These are phyloP conservation scores for Limnephilus auricula DNA, from an alignment of 2,888 invertebrate species.

Conservation along the genomic window DNA sequence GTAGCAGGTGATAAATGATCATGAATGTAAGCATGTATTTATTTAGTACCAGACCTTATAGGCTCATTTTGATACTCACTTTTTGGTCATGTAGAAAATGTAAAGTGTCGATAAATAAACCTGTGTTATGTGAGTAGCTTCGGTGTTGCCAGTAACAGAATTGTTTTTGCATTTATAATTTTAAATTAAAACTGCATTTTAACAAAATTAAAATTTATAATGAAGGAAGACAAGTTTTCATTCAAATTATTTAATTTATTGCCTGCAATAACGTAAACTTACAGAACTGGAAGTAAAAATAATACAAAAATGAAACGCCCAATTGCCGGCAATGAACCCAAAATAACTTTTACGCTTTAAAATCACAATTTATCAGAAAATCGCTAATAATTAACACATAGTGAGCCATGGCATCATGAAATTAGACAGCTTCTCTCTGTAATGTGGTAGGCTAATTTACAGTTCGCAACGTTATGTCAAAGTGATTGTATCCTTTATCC, in stretches of 20 bases:
- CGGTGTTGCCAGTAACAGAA: background rate
- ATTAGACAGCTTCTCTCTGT: background rate
- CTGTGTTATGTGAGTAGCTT: background rate
- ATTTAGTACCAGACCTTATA: background rate
- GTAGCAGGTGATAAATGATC: background rate
- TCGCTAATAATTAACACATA: background rate
- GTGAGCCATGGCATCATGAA: background rate
- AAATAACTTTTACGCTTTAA: background rate
- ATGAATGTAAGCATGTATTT: background rate
- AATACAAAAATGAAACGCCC: too few species aligned
- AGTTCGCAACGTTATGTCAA: too few species aligned
- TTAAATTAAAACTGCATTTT: background rate
- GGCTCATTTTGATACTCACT: background rate
- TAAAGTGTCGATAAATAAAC: background rate
- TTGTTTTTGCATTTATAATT: background rate
- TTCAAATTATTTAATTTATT: background rate
- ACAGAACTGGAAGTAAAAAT: too few species aligned
- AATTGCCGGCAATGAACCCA: too few species aligned
- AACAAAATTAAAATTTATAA: background rate
- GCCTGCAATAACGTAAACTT: too few species aligned
- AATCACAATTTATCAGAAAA: background rate
- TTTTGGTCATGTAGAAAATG: background rate
- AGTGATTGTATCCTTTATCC: too few species aligned
- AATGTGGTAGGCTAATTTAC: too few species aligned
- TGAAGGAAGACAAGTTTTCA: background rate